Evolutionary conservation across 35 echinoderm and acorn worm genomes (phyloP).

Genomic region (Anneissia japonica): DNA sequence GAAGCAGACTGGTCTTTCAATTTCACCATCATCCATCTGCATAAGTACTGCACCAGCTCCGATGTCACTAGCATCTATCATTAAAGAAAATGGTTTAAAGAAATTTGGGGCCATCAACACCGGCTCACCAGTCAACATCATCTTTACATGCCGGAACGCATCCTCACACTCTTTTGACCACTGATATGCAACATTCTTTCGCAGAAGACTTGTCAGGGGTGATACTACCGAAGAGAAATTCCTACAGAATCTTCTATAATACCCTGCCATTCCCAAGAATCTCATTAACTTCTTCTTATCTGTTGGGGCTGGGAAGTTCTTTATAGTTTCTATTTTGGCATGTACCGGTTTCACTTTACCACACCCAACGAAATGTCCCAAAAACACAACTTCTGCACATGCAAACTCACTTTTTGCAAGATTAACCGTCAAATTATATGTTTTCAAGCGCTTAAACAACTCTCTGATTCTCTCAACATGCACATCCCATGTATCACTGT

Average conservation of each 20-base stretch:
- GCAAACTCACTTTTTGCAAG: conserved; percentile 42
- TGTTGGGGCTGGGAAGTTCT: neutral
- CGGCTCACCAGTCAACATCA: neutral
- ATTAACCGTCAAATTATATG: conserved; percentile 16
- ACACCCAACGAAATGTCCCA: conserved; percentile 32
- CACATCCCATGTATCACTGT: conserved; percentile 34
- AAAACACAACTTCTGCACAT: conserved; percentile 18
- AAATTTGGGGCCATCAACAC: no score
- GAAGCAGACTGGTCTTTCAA: neutral
- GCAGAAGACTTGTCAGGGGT: conserved; percentile 14
- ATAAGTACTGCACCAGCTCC: neutral
- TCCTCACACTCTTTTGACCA: conserved; percentile 9
- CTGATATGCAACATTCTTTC: neutral
- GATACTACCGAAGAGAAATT: neutral
- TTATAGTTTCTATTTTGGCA: conserved; percentile 36
- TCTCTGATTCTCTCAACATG: conserved; percentile 4
- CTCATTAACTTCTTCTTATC: conserved; percentile 6
- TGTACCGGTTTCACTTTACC: conserved; percentile 21
- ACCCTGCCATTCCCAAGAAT: conserved; percentile 15
- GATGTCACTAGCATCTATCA: conserved; percentile 26
- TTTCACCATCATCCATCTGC: neutral
- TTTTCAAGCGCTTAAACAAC: neutral
- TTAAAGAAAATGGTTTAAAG: conserved; percentile 16
- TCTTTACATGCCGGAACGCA: neutral
- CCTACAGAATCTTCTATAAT: neutral